These are phyloP conservation scores for Dioctria linearis DNA, from an alignment of 2,888 invertebrate species.

Conservation along the genomic window DNA sequence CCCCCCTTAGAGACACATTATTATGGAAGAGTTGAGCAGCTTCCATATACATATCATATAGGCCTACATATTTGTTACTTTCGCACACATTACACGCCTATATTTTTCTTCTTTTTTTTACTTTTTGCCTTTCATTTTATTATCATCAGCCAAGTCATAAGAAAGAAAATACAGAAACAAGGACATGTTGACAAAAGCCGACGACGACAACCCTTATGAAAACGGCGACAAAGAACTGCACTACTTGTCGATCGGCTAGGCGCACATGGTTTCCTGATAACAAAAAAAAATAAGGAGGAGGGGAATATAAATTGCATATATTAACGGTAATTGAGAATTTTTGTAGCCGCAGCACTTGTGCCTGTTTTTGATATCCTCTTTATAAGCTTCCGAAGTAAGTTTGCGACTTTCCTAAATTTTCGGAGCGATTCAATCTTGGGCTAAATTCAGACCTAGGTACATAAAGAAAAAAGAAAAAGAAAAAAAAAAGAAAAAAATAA, in stretches of 20 bases:
- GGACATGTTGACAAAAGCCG: constrained; percentile 39
- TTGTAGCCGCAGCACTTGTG: neutral
- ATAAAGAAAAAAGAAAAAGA: too few relatives aligned
- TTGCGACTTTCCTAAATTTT: neutral
- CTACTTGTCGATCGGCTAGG: neutral
- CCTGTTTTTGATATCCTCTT: neutral
- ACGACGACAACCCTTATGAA: neutral
- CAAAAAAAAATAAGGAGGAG: constrained; percentile 1
- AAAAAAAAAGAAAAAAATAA: too few relatives aligned
- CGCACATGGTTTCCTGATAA: constrained; percentile 5
- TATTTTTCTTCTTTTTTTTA: neutral
- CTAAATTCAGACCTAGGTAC: neutral
- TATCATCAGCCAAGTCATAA: neutral
- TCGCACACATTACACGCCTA: neutral
- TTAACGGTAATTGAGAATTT: constrained; percentile 26
- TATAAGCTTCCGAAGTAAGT: constrained; percentile 11
- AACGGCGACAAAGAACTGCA: constrained; percentile 16
- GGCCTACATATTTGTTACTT: neutral
- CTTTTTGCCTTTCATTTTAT: constrained; percentile 27
- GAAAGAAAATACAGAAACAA: neutral
- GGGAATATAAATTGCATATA: constrained; percentile 12
- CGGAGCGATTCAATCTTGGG: neutral
- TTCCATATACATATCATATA: neutral
- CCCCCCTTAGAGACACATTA: constrained; percentile 33
- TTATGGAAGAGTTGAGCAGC: constrained; percentile 36